Percentiles rank a stretch among this genome's conserved stretches.
Evolutionary conservation across 2,888 invertebrate species (phyloP).

Genomic region (Phaedon cochleariae): DNA sequence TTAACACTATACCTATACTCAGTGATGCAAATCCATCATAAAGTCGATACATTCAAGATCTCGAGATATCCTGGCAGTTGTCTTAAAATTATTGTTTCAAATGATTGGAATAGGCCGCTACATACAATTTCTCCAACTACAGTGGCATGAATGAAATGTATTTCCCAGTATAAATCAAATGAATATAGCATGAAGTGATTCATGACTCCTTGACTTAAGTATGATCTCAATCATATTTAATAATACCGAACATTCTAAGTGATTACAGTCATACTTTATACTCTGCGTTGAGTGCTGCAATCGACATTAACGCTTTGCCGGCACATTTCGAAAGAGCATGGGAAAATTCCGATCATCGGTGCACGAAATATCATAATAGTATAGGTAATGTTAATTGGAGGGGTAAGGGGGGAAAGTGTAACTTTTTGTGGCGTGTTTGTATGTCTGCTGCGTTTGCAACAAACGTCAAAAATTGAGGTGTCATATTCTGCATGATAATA

Average conservation of each 20-base stretch:
- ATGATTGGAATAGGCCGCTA: background rate
- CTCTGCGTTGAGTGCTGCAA: background rate
- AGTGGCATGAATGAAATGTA: background rate
- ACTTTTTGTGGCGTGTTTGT: too few relatives aligned
- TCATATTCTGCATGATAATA: too few relatives aligned
- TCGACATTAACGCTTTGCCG: constrained; percentile 1
- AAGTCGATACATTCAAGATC: background rate
- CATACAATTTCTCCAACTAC: background rate
- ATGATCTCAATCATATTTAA: constrained; percentile 2
- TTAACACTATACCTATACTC: too few relatives aligned
- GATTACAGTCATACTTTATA: constrained; percentile 2
- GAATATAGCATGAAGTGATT: background rate
- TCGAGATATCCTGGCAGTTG: background rate
- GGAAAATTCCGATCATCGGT: background rate
- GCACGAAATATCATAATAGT: background rate
- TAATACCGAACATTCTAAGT: constrained; percentile 2
- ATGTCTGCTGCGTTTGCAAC: too few relatives aligned
- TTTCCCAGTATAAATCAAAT: constrained; percentile 2
- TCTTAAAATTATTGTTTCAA: background rate
- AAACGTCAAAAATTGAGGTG: too few relatives aligned
- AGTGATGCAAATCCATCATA: too few relatives aligned
- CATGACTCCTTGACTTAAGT: constrained; percentile 2
- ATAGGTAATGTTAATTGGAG: too few relatives aligned
- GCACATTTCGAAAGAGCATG: background rate
- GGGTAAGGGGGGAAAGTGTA: too few relatives aligned